Conservation (phyloP, 2,797 vertebrate species). For the Myiothlypis coronata region DNA sequence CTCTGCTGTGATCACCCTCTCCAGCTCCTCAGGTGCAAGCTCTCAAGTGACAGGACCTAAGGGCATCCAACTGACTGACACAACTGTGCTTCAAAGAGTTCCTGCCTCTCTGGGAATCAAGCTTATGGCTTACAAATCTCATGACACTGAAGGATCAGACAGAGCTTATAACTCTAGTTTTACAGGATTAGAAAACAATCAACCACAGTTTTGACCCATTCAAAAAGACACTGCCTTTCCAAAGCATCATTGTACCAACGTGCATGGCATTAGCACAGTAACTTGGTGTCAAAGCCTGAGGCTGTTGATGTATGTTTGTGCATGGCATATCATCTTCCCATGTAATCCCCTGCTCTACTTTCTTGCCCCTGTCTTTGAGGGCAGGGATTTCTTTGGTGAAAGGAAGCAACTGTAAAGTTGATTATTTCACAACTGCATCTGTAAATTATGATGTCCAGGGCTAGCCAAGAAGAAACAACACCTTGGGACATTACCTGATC, state of each 20-base stretch:
- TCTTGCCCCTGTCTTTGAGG: neutral
- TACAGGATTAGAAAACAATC: neutral
- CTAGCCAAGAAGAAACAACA: neutral
- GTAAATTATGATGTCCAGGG: neutral
- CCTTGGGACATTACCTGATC: neutral
- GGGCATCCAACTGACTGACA: neutral
- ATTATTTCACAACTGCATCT: neutral
- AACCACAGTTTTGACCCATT: neutral
- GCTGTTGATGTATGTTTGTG: neutral
- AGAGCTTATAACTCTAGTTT: neutral
- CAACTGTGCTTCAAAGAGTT: neutral
- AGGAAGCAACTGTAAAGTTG: neutral
- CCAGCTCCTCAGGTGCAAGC: neutral
- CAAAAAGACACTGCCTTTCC: neutral
- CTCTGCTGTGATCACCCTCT: neutral
- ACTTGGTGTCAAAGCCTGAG: neutral
- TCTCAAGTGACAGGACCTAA: neutral
- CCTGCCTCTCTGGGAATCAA: neutral
- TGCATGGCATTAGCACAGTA: neutral
- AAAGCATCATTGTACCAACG: neutral
- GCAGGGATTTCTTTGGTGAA: neutral
- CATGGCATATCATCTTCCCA: neutral
- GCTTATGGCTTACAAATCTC: neutral
- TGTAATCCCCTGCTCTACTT: slow-evolving; percentile 22
- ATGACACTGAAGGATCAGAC: neutral